These are phyloP conservation scores for Dicentrarchus labrax DNA, from an alignment of 2,113 vertebrate genomes.

Conservation along the genomic window DNA sequence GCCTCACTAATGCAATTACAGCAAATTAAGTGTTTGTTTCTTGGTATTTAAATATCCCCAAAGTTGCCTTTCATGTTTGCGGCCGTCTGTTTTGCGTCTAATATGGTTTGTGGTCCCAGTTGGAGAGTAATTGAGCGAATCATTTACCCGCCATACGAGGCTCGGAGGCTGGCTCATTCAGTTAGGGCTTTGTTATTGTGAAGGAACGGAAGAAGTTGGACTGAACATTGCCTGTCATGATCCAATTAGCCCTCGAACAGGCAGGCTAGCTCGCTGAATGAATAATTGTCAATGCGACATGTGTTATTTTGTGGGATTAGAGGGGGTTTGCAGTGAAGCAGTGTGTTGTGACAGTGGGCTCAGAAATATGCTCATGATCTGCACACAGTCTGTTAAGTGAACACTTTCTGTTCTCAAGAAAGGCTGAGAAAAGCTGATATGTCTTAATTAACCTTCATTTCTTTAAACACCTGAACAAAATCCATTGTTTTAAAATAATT, in stretches of 20 bases:
- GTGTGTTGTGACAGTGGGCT: background rate
- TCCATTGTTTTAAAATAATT: background rate
- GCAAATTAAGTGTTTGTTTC: conserved; percentile 87
- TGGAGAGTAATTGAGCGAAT: conserved; percentile 85
- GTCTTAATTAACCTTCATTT: conserved; percentile 3
- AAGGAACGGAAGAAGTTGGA: conserved; percentile 87
- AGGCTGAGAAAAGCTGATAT: background rate
- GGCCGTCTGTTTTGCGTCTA: conserved; percentile 83
- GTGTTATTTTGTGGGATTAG: conserved; percentile 74
- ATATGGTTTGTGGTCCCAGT: conserved; percentile 83
- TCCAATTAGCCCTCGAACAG: conserved; percentile 82
- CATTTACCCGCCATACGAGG: conserved; percentile 81
- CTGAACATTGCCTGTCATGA: conserved; percentile 83
- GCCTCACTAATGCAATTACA: conserved; percentile 71
- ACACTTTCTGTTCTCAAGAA: background rate
- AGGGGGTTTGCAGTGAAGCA: conserved; percentile 31
- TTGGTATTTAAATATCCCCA: conserved; percentile 85
- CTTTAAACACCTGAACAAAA: background rate
- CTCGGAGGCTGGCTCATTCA: conserved; percentile 82
- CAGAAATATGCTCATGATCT: conserved; percentile 14
- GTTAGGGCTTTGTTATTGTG: conserved; percentile 86
- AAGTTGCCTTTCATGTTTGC: conserved; percentile 85
- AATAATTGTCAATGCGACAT: conserved; percentile 74
- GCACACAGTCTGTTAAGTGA: background rate
- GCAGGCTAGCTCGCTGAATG: conserved; percentile 70